Base-by-base conservation (phyloP, 2,113 vertebrate species). In the Penelope pileata region DNA sequence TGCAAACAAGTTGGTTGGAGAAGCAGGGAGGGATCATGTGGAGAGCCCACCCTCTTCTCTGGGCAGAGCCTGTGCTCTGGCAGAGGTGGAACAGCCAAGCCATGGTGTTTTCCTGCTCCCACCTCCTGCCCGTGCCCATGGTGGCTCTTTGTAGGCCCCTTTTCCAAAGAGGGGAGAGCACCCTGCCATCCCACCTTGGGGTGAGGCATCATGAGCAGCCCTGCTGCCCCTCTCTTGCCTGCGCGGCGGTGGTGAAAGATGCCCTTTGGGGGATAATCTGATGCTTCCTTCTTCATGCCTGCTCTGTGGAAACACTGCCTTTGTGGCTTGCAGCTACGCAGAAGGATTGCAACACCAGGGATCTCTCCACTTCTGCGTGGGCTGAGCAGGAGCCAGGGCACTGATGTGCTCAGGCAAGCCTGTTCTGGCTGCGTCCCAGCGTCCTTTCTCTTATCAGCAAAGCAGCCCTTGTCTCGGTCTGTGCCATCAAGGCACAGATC, bases 331-430 rank as follows among this genome's bases (percentile, higher is more conserved):
- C n/a, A 50, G 79, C n/a, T 56, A 8, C 3, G 7, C 36, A 18
- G 69, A 30, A 47, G 32, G 15, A 27, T 51, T 80, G 63, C 21
- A 3, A 80, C 79, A 77, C n/a, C 75, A 27, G 53, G 19, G 3
- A 3, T 22, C 7, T 63, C 16, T 43, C 19, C 42, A 42, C 51
- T 59, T 62, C 45, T 3, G 3, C 0, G 12, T 42, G 42, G 27
- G 8, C 45, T 27, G 56, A 4, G 51, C 70, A 64, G 59, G 23
- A 56, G 17, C 38, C 70, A 23, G 79, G 38, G 32, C 23, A 34
- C 51, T 1, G 2, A 21, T 40, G 50, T 67, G 69, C 56, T 70
- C 69, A 7, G 69, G 18, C 56, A 63, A 64, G 24, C 40, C 22
- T 9, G 1, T 36, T 36, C 54, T n/a, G 42, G 21, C 3, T 0